A percentile compares a stretch with the other conserved stretches of the same genome.
phyloP scores from a whole-genome alignment of 2,888 invertebrate genomes.

The Chloromyia formosa region DNA sequence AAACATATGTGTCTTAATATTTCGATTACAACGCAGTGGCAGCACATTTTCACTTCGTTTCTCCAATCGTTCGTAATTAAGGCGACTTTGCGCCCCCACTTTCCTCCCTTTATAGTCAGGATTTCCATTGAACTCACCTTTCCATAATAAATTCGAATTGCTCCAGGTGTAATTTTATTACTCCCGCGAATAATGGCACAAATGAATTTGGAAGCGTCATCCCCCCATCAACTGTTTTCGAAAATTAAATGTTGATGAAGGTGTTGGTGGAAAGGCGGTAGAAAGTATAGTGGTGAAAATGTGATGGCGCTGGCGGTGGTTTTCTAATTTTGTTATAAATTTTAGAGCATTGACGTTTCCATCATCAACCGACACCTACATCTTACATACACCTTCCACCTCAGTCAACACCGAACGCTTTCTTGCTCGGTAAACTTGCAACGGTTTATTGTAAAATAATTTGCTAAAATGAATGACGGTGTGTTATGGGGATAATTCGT shows the following conservation, averaged over 20 bases:
- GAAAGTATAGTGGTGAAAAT: too few species aligned
- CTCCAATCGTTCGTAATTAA: neutral
- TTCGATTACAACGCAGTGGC: too few species aligned
- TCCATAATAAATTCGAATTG: slow-evolving; percentile 7
- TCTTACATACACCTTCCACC: neutral
- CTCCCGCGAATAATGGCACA: slow-evolving; percentile 35
- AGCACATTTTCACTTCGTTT: neutral
- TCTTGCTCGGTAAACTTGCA: neutral
- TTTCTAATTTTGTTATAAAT: slow-evolving; percentile 35
- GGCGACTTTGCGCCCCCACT: neutral
- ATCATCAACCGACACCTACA: neutral
- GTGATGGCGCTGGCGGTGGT: slow-evolving; percentile 12
- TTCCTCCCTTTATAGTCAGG: neutral
- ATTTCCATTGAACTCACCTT: neutral
- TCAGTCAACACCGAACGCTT: neutral
- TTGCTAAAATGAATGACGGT: slow-evolving; percentile 11
- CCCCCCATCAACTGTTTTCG: slow-evolving; percentile 21
- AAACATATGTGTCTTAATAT: too few species aligned
- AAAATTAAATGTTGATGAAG: slow-evolving; percentile 8
- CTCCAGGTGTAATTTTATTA: slow-evolving; percentile 41
- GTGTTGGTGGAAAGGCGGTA: neutral
- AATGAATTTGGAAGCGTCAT: slow-evolving; percentile 32
- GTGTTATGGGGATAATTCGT: slow-evolving; percentile 23
- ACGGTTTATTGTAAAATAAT: slow-evolving; percentile 35
- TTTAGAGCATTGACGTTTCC: slow-evolving; percentile 7